Evolutionary conservation across 2,888 invertebrate genomes (phyloP).

Genomic region (Aplocera efformata): DNA sequence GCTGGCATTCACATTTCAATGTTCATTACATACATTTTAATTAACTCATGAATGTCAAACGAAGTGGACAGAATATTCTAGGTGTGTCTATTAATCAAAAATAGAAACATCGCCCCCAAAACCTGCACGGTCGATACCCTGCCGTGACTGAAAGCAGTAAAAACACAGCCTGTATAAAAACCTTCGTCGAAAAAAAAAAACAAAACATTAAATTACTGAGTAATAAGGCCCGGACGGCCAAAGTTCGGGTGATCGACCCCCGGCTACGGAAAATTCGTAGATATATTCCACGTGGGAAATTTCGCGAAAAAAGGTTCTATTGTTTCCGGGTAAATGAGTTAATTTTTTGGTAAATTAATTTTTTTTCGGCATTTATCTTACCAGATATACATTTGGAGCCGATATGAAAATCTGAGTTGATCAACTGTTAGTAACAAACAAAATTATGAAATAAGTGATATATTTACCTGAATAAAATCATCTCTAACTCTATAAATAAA

Average conservation of each 20-base stretch:
- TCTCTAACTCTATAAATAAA: too few relatives aligned
- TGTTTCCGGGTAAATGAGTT: slow-evolving; percentile 31
- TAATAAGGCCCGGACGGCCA: slow-evolving; percentile 64
- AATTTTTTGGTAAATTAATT: slow-evolving; percentile 29
- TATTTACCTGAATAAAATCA: too few relatives aligned
- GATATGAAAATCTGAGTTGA: neutral
- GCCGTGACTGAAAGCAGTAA: slow-evolving; percentile 73
- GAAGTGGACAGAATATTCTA: slow-evolving; percentile 4
- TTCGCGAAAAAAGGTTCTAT: slow-evolving; percentile 47
- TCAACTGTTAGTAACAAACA: too few relatives aligned
- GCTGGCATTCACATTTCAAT: too few relatives aligned
- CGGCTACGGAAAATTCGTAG: slow-evolving; percentile 43
- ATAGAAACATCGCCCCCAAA: slow-evolving; percentile 33
- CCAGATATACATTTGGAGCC: slow-evolving; percentile 10
- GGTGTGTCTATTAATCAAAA: slow-evolving; percentile 44
- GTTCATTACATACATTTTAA: neutral
- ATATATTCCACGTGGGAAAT: slow-evolving; percentile 76
- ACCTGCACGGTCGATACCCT: slow-evolving; percentile 62
- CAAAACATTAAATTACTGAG: slow-evolving; percentile 72
- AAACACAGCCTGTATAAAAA: slow-evolving; percentile 61
- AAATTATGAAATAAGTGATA: neutral
- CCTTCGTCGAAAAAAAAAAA: slow-evolving; percentile 57
- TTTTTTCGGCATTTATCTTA: slow-evolving; percentile 20
- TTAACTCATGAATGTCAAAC: neutral
- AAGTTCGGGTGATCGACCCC: slow-evolving; percentile 70